Evolutionary conservation across 2,888 invertebrate genomes (phyloP).

Genomic region (Chrysodeixis includens): DNA sequence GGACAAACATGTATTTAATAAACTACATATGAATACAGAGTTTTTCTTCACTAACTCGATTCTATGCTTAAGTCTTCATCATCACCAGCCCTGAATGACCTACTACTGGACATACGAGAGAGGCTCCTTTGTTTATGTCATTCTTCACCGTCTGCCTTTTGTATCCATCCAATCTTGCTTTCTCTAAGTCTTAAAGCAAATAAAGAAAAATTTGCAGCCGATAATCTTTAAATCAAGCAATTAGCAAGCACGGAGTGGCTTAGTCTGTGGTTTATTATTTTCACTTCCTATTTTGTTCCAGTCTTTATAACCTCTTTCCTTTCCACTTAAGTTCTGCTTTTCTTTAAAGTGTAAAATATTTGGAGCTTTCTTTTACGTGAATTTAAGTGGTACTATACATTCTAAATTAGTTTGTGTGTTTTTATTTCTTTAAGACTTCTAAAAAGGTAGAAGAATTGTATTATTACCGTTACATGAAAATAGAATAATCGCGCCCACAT

Average conservation of each 20-base stretch:
- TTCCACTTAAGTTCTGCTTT: neutral
- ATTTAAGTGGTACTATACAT: neutral
- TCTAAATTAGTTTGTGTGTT: neutral
- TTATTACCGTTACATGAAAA: neutral
- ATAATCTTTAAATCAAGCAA: conserved; percentile 2
- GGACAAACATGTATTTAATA: too few species aligned
- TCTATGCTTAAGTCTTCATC: too few species aligned
- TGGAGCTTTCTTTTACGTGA: neutral
- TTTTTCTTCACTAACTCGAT: too few species aligned
- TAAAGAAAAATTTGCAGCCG: neutral
- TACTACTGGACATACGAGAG: too few species aligned
- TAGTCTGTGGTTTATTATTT: conserved; percentile 5
- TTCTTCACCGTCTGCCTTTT: too few species aligned
- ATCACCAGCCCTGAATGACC: too few species aligned
- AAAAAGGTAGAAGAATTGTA: neutral
- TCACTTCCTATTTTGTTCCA: conserved; percentile 5
- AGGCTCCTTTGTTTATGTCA: too few species aligned
- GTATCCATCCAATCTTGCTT: too few species aligned
- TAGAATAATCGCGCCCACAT: neutral
- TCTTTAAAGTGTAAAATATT: conserved; percentile 3
- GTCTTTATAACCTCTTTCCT: neutral
- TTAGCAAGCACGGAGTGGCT: neutral
- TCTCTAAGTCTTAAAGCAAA: neutral
- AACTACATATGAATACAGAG: too few species aligned
- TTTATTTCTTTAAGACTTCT: neutral